Conservation (phyloP, 1,140 invertebrate species). For the Drosophila triauraria region DNA sequence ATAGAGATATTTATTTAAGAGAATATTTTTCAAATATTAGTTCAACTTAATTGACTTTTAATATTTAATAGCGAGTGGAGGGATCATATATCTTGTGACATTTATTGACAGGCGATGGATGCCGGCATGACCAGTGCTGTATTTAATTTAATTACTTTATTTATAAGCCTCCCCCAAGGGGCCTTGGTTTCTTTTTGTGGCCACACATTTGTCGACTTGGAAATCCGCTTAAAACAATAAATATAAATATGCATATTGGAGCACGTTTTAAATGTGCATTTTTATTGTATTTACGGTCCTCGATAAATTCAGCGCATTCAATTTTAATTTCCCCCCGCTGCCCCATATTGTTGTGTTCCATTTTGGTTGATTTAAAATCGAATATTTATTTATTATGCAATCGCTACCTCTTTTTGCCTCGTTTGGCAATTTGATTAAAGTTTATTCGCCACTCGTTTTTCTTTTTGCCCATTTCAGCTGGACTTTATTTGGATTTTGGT, state of each 20-base stretch:
- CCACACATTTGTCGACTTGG: slow-evolving; percentile 63
- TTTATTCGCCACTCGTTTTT: slow-evolving; percentile 24
- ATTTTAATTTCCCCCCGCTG: slow-evolving; percentile 20
- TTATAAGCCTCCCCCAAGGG: slow-evolving; percentile 29
- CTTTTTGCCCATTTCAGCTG: slow-evolving; percentile 5
- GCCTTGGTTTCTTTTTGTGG: slow-evolving; percentile 43
- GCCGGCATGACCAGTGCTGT: slow-evolving; percentile 11
- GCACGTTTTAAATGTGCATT: slow-evolving; percentile 25
- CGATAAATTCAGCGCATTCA: slow-evolving; percentile 33
- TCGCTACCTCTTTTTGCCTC: slow-evolving; percentile 12
- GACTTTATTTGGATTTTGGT: slow-evolving; percentile 19
- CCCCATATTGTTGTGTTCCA: slow-evolving; percentile 24
- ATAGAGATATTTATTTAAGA: slow-evolving; percentile 15
- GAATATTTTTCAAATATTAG: slow-evolving; percentile 20
- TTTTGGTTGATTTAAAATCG: slow-evolving; percentile 46
- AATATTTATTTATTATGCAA: slow-evolving; percentile 45
- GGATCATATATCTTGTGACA: slow-evolving; percentile 15
- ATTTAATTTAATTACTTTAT: slow-evolving; percentile 65
- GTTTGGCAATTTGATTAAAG: slow-evolving; percentile 42
- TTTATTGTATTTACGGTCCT: slow-evolving; percentile 27
- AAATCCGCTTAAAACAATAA: slow-evolving; percentile 64
- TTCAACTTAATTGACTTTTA: slow-evolving; percentile 59
- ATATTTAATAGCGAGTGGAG: slow-evolving; percentile 51
- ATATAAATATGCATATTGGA: slow-evolving; percentile 19
- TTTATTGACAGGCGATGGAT: slow-evolving; percentile 46